These are phyloP conservation scores for Phalacrocorax aristotelis DNA, from an alignment of 2,113 vertebrate species.

Conservation along the genomic window DNA sequence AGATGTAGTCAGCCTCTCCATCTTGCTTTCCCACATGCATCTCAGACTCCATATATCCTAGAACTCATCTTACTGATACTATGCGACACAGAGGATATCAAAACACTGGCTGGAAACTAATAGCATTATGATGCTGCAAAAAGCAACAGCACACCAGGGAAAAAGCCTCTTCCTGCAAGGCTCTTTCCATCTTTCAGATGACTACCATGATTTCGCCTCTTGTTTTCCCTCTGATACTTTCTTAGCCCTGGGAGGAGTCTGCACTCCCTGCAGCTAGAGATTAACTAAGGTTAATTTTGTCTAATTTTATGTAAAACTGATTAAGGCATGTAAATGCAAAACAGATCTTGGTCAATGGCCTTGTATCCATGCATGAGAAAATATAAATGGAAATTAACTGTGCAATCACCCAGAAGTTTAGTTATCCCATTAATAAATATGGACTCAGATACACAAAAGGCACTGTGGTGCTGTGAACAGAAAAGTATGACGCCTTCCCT, in stretches of 20 bases:
- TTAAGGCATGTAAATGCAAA: neutral
- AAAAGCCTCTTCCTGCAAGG: neutral
- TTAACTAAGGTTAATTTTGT: neutral
- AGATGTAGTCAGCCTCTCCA: neutral
- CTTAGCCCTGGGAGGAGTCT: neutral
- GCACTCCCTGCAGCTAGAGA: neutral
- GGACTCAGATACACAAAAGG: neutral
- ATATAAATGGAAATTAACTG: neutral
- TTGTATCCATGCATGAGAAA: neutral
- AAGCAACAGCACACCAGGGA: neutral
- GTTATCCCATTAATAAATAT: neutral
- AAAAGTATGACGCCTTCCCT: neutral
- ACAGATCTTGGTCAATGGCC: neutral
- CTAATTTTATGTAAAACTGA: neutral
- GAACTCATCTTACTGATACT: neutral
- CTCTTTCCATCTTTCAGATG: neutral
- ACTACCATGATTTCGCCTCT: neutral
- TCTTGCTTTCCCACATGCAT: neutral
- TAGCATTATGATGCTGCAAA: neutral
- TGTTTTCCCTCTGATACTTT: neutral
- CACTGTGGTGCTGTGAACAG: rapidly evolving
- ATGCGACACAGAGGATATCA: neutral
- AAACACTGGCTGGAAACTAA: neutral
- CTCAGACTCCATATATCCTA: neutral
- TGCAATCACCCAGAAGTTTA: neutral